phyloP scores from a whole-genome alignment of 1,140 invertebrate species.

The Drosophila tristis region DNA sequence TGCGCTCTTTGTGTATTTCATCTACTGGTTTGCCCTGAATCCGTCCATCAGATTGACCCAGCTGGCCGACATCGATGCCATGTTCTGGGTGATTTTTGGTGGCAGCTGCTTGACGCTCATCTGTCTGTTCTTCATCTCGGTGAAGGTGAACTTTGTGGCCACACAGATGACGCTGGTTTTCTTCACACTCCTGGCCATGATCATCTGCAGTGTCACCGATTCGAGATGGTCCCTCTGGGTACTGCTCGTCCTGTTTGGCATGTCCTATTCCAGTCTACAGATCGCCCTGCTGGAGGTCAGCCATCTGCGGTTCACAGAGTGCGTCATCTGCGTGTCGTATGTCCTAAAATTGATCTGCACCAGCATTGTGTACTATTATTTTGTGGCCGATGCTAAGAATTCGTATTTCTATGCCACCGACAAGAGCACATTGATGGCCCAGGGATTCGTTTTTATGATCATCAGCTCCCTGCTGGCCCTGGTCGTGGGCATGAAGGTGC shows the following conservation, averaged over 20 bases:
- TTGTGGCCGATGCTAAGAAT: slow-evolving; percentile 67
- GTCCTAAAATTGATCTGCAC: slow-evolving; percentile 64
- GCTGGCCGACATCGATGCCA: slow-evolving; percentile 57
- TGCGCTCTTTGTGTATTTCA: slow-evolving; percentile 72
- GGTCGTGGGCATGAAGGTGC: slow-evolving; percentile 78
- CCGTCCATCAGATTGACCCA: slow-evolving; percentile 53
- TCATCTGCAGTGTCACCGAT: slow-evolving; percentile 59
- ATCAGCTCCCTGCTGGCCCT: slow-evolving; percentile 70
- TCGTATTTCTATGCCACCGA: slow-evolving; percentile 77
- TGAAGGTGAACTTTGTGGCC: slow-evolving; percentile 72
- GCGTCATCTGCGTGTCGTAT: slow-evolving; percentile 59
- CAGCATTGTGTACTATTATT: slow-evolving; percentile 69
- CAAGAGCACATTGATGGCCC: slow-evolving; percentile 73
- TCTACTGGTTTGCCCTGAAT: slow-evolving; percentile 78
- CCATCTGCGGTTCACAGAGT: slow-evolving; percentile 70
- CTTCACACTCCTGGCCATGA: slow-evolving; percentile 68
- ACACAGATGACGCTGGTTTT: slow-evolving; percentile 57
- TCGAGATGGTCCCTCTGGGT: slow-evolving; percentile 70
- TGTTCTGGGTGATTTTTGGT: slow-evolving; percentile 74
- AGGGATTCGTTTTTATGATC: slow-evolving; percentile 77
- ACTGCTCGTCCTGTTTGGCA: slow-evolving; percentile 67
- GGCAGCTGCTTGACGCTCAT: slow-evolving; percentile 56
- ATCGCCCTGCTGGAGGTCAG: slow-evolving; percentile 71
- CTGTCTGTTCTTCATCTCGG: slow-evolving; percentile 58
- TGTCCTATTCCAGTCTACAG: slow-evolving; percentile 70